Conservation (phyloP, 2,888 invertebrate species). For the Scrobipalpa costella region DNA sequence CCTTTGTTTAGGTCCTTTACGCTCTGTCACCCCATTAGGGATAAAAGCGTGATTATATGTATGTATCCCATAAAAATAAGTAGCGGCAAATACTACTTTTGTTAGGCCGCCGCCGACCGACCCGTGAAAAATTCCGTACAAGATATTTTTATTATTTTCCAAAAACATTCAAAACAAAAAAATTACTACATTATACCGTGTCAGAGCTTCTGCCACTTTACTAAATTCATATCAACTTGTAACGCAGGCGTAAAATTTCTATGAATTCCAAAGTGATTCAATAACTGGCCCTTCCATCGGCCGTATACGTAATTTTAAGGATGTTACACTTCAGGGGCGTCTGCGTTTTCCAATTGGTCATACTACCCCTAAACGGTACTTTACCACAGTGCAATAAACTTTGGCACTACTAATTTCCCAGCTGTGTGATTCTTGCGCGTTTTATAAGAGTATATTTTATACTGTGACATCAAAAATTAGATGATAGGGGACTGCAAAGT, state of each 20-base stretch:
- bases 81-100: too few relatives aligned
- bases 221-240: conserved; percentile 39
- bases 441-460: conserved; percentile 22
- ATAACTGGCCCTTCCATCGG: conserved; percentile 60
- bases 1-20: too few relatives aligned
- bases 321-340: conserved; percentile 51
- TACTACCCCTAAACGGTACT: conserved; percentile 36
- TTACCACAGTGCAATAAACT: conserved; percentile 9
- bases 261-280: conserved; percentile 69
- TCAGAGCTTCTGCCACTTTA: not conserved
- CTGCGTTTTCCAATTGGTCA: conserved; percentile 49
- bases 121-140: too few relatives aligned
- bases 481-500: conserved; percentile 56
- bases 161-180: not conserved
- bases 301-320: conserved; percentile 63
- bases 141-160: too few relatives aligned
- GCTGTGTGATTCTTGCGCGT: not conserved
- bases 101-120: too few relatives aligned
- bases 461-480: conserved; percentile 36
- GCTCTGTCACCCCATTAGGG: too few relatives aligned
- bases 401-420: not conserved
- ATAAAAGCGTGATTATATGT: too few relatives aligned
- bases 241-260: conserved; percentile 61
- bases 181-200: not conserved
- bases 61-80: too few relatives aligned